Evolutionary conservation across 2,113 vertebrate genomes (phyloP), one percentile per base, ranked within the genome.

Genomic region (Phyllostomus discolor): DNA sequence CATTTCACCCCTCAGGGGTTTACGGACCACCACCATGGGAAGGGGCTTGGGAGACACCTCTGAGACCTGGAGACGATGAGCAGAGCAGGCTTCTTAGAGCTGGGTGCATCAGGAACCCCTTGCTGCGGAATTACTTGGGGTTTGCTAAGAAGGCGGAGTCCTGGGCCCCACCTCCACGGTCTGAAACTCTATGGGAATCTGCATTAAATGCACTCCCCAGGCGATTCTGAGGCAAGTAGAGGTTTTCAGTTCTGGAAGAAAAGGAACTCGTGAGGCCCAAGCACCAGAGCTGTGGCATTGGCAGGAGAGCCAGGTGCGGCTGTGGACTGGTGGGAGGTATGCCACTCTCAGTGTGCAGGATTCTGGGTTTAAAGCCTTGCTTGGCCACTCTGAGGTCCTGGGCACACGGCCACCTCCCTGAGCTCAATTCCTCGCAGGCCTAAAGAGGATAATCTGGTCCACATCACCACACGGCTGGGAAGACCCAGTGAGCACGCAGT

Each of bases 341-440:
- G 10, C 26, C 26, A 1, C 6, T 0, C 8, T 7, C 10, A 31
- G 38, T 2, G 66, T 22, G 31, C 20, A 8, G 14, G 19, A 7
- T 6, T 83, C 31, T 33, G n/a, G 88, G 12, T 17, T 72, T 4
- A 0, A 19, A 78, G 95, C 95, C 94, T 81, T 2, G 12, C 76
- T 75, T 0, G 26, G 66, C 62, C 12, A 1, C 52, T 94, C 31
- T 0, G 0, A 4, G 50, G 15, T 59, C 22, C 0, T 0, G 33
- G 85, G 57, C 70, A 78, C 82, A 10, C 8, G 5, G 0, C 33
- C 72, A 1, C 72, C 66, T 17, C 93, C 48, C 83, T 0, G 52
- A 72, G 81, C 88, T 48, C 43, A 26, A 10, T 57, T 92, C 59
- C 95, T 80, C 62, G 16, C 9, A 43, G 2, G 24, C 26, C 43